phyloP scores from a whole-genome alignment of 2,113 vertebrate species.

The Actinemys pallida region DNA sequence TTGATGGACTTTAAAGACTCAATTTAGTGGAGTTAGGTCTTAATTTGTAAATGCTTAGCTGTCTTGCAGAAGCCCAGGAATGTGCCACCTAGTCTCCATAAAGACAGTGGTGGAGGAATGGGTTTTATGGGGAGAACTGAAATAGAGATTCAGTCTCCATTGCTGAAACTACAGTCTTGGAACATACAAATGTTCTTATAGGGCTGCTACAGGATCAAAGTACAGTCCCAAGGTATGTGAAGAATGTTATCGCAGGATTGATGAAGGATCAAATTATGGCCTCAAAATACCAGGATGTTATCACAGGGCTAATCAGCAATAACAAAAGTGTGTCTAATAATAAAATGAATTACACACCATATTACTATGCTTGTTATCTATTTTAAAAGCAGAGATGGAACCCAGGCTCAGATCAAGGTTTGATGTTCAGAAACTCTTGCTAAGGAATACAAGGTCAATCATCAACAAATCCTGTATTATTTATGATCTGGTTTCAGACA shows the following conservation, averaged over 20 bases:
- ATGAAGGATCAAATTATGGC: not conserved
- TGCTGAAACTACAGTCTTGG: not conserved
- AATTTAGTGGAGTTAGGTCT: not conserved
- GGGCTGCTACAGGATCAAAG: not conserved
- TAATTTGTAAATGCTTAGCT: no score
- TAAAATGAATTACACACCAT: not conserved
- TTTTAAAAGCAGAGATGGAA: not conserved
- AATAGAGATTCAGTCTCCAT: not conserved
- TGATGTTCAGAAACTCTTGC: not conserved
- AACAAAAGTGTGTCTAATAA: not conserved
- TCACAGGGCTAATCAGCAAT: not conserved
- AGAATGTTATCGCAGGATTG: not conserved
- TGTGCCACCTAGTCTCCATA: not conserved
- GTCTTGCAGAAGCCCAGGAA: not conserved
- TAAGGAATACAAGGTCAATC: not conserved
- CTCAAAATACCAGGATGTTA: not conserved
- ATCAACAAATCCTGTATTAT: not conserved
- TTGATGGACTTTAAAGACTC: not conserved
- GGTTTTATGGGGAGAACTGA: not conserved
- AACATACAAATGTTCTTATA: not conserved
- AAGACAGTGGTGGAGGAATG: not conserved
- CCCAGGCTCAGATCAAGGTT: not conserved
- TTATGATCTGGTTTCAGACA: not conserved
- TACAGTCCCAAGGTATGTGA: not conserved
- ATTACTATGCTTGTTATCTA: not conserved